These are phyloP conservation scores for Malacoraja senta DNA, from an alignment of 2,797 vertebrate species.

Conservation along the genomic window DNA sequence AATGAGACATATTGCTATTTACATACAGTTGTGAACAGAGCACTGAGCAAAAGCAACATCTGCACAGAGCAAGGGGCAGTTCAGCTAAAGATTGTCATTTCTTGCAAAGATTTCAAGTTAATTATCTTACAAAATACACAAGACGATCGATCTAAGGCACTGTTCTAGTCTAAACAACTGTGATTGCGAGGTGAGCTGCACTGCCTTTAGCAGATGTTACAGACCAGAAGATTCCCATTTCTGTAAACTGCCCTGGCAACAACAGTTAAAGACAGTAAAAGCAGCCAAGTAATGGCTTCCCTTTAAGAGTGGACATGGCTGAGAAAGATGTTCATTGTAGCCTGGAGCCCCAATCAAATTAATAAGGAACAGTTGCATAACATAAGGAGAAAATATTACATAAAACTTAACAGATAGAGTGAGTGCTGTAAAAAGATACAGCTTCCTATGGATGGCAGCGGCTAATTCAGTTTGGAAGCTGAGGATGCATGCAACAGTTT, in stretches of 20 bases:
- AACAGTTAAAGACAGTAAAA: neutral
- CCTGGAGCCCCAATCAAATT: neutral
- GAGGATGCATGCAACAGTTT: neutral
- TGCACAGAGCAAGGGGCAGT: constrained; percentile 55
- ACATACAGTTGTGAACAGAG: constrained; percentile 64
- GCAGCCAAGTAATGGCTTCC: neutral
- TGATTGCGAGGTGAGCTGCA: constrained; percentile 44
- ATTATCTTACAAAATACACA: constrained; percentile 64
- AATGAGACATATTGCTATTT: constrained; percentile 62
- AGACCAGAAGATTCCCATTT: constrained; percentile 40
- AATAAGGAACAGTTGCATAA: neutral
- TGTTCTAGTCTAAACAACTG: constrained; percentile 63
- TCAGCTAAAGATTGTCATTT: constrained; percentile 78
- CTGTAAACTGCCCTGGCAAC: neutral
- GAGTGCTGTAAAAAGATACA: neutral
- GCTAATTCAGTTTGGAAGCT: constrained; percentile 8
- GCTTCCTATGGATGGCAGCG: constrained; percentile 7
- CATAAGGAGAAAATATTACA: neutral
- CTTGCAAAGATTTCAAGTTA: constrained; percentile 57
- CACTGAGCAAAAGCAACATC: constrained; percentile 54
- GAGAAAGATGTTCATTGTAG: neutral
- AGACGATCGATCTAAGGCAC: constrained; percentile 73
- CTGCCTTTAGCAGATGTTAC: constrained; percentile 6
- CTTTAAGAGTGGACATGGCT: neutral
- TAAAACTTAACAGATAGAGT: neutral